Evolutionary conservation across 2,113 vertebrate species (phyloP).

Genomic region (Isichthys henryi): DNA sequence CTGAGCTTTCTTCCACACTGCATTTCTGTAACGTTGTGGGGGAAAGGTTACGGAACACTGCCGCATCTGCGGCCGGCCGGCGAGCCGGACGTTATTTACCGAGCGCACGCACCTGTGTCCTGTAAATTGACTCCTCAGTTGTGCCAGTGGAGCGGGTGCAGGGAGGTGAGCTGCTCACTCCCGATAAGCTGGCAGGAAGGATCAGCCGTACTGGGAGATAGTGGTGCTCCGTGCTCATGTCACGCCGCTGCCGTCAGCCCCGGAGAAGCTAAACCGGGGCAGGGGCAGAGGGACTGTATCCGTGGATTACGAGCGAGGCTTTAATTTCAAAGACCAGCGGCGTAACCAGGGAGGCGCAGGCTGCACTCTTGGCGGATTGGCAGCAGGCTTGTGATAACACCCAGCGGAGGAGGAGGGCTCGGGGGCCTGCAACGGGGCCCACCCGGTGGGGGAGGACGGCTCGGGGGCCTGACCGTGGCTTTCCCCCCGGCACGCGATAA

Average conservation of each 20-base stretch:
- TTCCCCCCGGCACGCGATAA: slow-evolving; percentile 34
- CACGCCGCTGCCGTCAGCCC: slow-evolving; percentile 67
- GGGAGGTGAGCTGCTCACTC: slow-evolving; percentile 64
- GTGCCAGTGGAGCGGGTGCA: slow-evolving; percentile 52
- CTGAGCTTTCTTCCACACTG: slow-evolving; percentile 50
- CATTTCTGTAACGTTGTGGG: slow-evolving; percentile 37
- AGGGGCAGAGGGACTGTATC: slow-evolving; percentile 63
- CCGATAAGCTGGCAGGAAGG: slow-evolving; percentile 69
- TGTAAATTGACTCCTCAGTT: slow-evolving; percentile 65
- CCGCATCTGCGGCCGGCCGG: slow-evolving; percentile 12
- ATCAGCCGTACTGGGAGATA: slow-evolving; percentile 61
- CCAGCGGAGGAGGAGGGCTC: background rate
- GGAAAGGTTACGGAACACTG: slow-evolving; percentile 38
- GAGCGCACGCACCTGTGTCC: slow-evolving; percentile 43
- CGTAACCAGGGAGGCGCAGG: slow-evolving; percentile 63
- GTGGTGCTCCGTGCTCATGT: slow-evolving; percentile 61
- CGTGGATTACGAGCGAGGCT: slow-evolving; percentile 67
- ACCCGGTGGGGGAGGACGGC: background rate
- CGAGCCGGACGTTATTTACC: slow-evolving; percentile 59
- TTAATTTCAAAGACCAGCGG: slow-evolving; percentile 77
- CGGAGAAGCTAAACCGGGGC: slow-evolving; percentile 70
- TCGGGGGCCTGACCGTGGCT: background rate
- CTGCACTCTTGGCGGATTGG: slow-evolving; percentile 61
- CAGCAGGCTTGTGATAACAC: slow-evolving; percentile 55
- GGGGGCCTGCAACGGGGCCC: slow-evolving; percentile 45